Evolutionary conservation across 2,888 invertebrate genomes (phyloP).

Genomic region (Adelphocoris suturalis): DNA sequence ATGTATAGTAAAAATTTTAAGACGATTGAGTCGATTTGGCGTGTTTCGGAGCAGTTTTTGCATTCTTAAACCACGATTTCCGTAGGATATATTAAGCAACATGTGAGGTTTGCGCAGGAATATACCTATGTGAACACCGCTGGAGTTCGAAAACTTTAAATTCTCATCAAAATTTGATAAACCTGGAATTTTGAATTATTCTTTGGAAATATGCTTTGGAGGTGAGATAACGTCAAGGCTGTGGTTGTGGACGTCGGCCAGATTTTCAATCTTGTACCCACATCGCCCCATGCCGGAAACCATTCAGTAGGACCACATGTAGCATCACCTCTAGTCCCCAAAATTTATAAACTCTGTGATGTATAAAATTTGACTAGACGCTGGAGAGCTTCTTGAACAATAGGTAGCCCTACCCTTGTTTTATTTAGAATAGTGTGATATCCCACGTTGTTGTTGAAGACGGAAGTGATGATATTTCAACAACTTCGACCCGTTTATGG

Average conservation of each 20-base stretch:
- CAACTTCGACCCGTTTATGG: background rate
- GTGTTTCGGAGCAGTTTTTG: too few species aligned
- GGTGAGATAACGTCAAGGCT: background rate
- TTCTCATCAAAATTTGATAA: too few species aligned
- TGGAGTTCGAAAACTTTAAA: too few species aligned
- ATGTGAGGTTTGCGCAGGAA: background rate
- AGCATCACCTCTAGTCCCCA: background rate
- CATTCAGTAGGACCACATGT: background rate
- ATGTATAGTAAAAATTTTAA: too few species aligned
- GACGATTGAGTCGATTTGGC: too few species aligned
- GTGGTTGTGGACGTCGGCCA: slow-evolving; percentile 35
- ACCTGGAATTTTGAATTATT: too few species aligned
- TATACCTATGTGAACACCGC: slow-evolving; percentile 56
- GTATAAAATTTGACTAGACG: slow-evolving; percentile 73
- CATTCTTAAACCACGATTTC: slow-evolving; percentile 26
- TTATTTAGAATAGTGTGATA: slow-evolving; percentile 46
- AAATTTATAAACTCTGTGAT: background rate
- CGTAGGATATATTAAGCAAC: background rate
- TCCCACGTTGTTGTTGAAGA: slow-evolving; percentile 15
- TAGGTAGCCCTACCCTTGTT: slow-evolving; percentile 71
- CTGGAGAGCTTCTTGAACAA: slow-evolving; percentile 62
- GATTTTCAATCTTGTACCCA: background rate
- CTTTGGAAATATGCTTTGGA: too few species aligned
- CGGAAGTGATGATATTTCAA: background rate
- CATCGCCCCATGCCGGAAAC: slow-evolving; percentile 24